Evolutionary conservation across 2,113 vertebrate genomes (phyloP).

Genomic region (Pionites leucogaster): DNA sequence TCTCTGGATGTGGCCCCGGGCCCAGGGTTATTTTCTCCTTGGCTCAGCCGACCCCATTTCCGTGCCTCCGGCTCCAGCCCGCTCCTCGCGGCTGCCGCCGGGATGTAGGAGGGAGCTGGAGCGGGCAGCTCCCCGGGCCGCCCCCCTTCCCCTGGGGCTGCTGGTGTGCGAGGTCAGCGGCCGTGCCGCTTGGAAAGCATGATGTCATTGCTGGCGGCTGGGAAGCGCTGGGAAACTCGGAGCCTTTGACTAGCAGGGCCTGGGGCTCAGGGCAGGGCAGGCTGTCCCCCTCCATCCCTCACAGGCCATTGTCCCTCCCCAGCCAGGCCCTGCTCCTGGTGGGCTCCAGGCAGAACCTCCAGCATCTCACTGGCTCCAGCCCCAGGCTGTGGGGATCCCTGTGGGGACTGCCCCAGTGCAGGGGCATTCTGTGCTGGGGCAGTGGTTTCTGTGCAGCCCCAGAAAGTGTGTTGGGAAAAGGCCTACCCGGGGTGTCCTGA

Average conservation of each 20-base stretch:
- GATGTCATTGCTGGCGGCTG: slow-evolving; percentile 31
- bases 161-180: not conserved
- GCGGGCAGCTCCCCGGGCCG: not conserved
- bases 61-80: not conserved
- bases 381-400: not conserved
- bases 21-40: not conserved
- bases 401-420: accelerated
- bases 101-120: not conserved
- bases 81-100: not conserved
- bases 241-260: slow-evolving; percentile 13
- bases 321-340: accelerated
- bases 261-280: not conserved
- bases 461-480: not conserved
- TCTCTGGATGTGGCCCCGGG: not conserved
- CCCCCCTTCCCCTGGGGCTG: not conserved
- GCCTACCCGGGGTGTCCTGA: not conserved
- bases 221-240: not conserved
- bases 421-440: not conserved
- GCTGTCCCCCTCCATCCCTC: not conserved
- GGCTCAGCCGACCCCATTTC: not conserved
- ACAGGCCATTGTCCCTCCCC: not conserved
- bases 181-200: not conserved
- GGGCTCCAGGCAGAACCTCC: accelerated
- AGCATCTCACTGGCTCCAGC: not conserved
- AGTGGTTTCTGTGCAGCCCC: not conserved